Percentiles rank a stretch among this genome's conserved stretches.
These are phyloP conservation scores for Diabrotica undecimpunctata DNA, from an alignment of 1,140 invertebrate genomes.

Conservation along the genomic window DNA sequence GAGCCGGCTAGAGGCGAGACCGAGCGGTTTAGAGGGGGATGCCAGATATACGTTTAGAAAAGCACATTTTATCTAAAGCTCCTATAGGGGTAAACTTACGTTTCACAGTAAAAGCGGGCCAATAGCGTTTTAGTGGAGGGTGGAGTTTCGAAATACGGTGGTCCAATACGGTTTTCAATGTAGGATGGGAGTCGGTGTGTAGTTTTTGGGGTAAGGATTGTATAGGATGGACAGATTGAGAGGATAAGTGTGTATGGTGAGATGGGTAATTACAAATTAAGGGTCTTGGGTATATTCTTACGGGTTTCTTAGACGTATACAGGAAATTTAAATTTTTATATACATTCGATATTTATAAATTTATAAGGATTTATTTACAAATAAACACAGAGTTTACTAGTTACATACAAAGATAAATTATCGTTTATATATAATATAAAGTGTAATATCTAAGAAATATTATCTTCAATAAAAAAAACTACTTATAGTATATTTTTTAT, in stretches of 20 bases:
- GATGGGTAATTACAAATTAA: constrained; percentile 24
- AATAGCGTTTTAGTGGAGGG: constrained; percentile 43
- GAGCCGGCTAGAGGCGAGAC: constrained; percentile 22
- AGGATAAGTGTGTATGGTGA: constrained; percentile 5
- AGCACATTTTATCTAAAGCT: constrained; percentile 42
- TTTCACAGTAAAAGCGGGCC: constrained; percentile 45
- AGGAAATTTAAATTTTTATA: neutral
- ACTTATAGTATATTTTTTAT: no score
- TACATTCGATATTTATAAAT: no score
- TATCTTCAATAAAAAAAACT: no score
- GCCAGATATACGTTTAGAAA: constrained; percentile 30
- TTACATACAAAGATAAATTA: no score
- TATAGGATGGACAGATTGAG: constrained; percentile 31
- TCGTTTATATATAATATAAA: no score
- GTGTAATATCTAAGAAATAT: no score
- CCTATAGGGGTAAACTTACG: constrained; percentile 48
- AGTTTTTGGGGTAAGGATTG: constrained; percentile 19
- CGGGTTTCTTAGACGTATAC: neutral
- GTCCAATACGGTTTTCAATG: constrained; percentile 50
- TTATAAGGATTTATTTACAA: no score
- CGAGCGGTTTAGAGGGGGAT: constrained; percentile 25
- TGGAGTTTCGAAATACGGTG: constrained; percentile 46
- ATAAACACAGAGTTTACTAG: no score
- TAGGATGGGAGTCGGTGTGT: constrained; percentile 19
- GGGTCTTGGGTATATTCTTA: constrained; percentile 4